phyloP scores from a whole-genome alignment of 2,113 vertebrate species.

The Tragulus kanchil region DNA sequence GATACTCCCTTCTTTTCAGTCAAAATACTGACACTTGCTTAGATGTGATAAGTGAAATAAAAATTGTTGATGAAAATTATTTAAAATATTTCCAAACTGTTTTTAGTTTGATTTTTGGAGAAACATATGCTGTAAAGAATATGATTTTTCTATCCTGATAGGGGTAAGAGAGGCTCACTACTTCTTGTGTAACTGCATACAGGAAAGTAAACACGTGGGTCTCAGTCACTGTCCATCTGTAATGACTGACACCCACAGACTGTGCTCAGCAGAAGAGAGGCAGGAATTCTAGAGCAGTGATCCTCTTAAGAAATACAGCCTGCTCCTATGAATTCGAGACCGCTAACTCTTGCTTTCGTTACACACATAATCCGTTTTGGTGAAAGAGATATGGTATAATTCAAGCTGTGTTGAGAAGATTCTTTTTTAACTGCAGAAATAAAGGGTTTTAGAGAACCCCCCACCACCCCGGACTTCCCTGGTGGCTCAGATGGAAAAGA shows the following conservation, averaged over 20 bases:
- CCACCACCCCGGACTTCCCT: too few species aligned
- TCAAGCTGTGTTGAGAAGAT: not conserved
- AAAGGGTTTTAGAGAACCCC: not conserved
- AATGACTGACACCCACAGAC: not conserved
- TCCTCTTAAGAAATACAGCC: not conserved
- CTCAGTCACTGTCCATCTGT: not conserved
- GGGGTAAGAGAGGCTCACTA: not conserved
- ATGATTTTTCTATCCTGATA: not conserved
- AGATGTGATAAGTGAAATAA: not conserved
- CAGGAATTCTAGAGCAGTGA: not conserved
- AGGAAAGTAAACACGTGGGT: not conserved
- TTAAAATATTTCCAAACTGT: not conserved
- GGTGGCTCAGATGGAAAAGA: too few species aligned
- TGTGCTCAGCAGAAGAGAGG: not conserved
- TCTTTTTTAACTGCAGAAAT: not conserved
- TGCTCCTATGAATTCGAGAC: not conserved
- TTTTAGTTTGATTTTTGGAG: conserved; percentile 23
- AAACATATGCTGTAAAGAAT: not conserved
- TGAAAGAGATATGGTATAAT: not conserved
- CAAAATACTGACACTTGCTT: not conserved
- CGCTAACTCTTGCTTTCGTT: not conserved
- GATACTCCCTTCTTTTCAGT: not conserved
- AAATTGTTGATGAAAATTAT: not conserved
- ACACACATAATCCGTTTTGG: not conserved
- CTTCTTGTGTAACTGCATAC: not conserved